phyloP scores from a whole-genome alignment of 35 echinoderm and acorn worm genomes.

The Apostichopus parvimensis region DNA sequence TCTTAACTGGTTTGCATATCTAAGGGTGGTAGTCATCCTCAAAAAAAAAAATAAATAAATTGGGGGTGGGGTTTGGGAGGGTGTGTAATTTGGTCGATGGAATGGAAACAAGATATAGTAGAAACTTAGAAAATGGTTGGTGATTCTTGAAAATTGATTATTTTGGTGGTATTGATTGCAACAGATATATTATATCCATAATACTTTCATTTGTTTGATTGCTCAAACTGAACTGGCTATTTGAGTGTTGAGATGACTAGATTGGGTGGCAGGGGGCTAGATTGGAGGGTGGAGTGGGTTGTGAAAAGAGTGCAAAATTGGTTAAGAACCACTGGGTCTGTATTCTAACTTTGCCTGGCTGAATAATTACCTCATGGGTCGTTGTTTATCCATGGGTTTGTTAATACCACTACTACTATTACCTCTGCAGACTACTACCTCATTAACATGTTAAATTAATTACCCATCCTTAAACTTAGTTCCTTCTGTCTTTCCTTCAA shows the following conservation, averaged over 20 bases:
- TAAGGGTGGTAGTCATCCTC: no score
- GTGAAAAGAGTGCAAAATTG: background rate
- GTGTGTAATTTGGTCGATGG: no score
- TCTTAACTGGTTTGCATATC: background rate
- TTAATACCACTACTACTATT: background rate
- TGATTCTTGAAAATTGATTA: background rate
- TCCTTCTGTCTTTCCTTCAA: slow-evolving; percentile 53
- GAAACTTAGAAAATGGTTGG: background rate
- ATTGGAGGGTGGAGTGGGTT: no score
- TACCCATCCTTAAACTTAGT: slow-evolving; percentile 36
- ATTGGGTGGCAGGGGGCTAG: no score
- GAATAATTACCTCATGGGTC: slow-evolving; percentile 22
- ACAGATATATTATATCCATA: background rate
- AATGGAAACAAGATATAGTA: no score
- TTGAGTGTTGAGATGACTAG: no score
- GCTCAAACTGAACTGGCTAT: no score
- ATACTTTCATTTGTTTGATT: no score
- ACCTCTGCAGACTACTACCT: background rate
- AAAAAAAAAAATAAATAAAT: no score
- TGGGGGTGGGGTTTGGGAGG: no score
- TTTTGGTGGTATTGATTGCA: background rate
- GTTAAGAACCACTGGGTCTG: background rate
- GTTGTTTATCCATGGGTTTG: background rate
- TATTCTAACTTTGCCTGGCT: background rate
- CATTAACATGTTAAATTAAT: slow-evolving; percentile 26